Base-by-base conservation (phyloP, 2,113 vertebrate species). In the Neoarius graeffei region DNA sequence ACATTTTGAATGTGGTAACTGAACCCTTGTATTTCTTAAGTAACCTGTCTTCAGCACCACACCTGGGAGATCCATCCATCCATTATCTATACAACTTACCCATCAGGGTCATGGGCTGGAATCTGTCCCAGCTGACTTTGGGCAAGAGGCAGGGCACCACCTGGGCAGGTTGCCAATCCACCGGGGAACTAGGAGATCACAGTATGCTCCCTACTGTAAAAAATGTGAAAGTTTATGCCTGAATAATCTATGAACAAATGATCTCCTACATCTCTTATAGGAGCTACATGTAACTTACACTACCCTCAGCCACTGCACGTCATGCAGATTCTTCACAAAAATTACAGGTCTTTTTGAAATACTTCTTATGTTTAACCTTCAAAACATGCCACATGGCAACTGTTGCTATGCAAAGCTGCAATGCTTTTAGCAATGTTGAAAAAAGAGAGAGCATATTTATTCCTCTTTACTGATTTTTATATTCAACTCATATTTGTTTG, bases 371-470 rank as follows among this genome's bases (percentile, higher is more conserved):
- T 64, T 83, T 87, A 74, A 87, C 86, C 86, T 87, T 87, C 86
- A 76, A 30, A 83, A 83, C 71, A 62, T 27, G 52, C 66, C 56
- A 50, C 86, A 77, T 83, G 79, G 84, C 81, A 88, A 88, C 81
- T 52, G 89, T 84, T 87, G 67, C 89, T 87, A 82, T 82, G 67
- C 79, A 89, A 76, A 50, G 80, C 35, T 74, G 66, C 89, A 35
- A 59, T 60, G 69, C 77, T 90, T 84, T 77, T 83, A 87, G 86
- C 57, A 74, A 62, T 50, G 42, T 71, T 62, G 25, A 69, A 48
- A 59, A 15, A 77, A 60, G 71, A 56, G 48, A 54, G 56, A 85
- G 50, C 52, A 54, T n/a, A 50, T 50, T 69, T 56, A 60, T 77
- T 87, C 62, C n/a, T 84, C 27, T 69, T 83, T 59, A 76, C 77